These are phyloP conservation scores for Microplitis manilae DNA, from an alignment of 2,888 invertebrate species.

Conservation along the genomic window DNA sequence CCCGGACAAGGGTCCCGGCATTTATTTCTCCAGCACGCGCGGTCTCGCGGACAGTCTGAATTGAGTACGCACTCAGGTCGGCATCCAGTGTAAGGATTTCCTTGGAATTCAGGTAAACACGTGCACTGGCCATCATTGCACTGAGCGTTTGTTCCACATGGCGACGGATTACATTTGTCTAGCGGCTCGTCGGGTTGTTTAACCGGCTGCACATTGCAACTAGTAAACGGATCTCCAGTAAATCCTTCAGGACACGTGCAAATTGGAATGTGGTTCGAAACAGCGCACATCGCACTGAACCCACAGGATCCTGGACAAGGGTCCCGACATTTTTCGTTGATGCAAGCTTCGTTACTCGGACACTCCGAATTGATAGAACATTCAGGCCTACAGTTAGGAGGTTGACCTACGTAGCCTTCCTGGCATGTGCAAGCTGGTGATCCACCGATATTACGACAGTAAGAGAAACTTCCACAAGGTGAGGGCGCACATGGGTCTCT, in stretches of 20 bases:
- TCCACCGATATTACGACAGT: slow-evolving; percentile 67
- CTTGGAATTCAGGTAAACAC: slow-evolving; percentile 82
- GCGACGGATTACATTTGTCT: slow-evolving; percentile 83
- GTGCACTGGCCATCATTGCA: slow-evolving; percentile 81
- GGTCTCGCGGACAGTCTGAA: slow-evolving; percentile 80
- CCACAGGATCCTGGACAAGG: slow-evolving; percentile 75
- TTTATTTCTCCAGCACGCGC: slow-evolving; percentile 82
- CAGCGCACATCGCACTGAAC: slow-evolving; percentile 70
- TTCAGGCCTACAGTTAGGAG: slow-evolving; percentile 72
- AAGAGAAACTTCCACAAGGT: slow-evolving; percentile 75
- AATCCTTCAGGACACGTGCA: slow-evolving; percentile 76
- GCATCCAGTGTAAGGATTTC: slow-evolving; percentile 83
- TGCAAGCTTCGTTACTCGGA: slow-evolving; percentile 71
- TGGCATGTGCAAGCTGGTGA: slow-evolving; percentile 72
- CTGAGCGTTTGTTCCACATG: slow-evolving; percentile 83
- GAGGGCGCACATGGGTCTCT: slow-evolving; percentile 79
- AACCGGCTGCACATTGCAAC: slow-evolving; percentile 79
- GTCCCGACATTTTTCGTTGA: slow-evolving; percentile 73
- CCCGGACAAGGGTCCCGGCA: slow-evolving; percentile 86
- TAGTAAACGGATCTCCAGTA: slow-evolving; percentile 74
- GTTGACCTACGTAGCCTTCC: slow-evolving; percentile 69
- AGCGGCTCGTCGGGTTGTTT: slow-evolving; percentile 69
- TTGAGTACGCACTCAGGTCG: slow-evolving; percentile 87
- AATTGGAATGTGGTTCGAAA: slow-evolving; percentile 72
- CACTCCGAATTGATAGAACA: slow-evolving; percentile 73